Evolutionary conservation across 1,140 invertebrate species (phyloP).

Genomic region (Solenopsis fugax): DNA sequence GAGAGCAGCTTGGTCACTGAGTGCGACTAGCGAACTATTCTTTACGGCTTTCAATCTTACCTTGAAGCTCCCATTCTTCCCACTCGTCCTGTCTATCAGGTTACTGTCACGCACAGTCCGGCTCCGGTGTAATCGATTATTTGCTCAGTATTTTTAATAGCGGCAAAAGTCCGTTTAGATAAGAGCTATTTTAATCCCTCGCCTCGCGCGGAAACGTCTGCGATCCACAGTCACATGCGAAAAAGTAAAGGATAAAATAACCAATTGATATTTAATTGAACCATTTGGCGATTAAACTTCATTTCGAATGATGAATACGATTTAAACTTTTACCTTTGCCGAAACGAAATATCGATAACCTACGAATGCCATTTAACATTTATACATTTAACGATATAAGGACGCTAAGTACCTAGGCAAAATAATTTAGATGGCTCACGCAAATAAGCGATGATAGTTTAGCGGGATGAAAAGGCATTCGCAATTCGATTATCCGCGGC

Average conservation of each 20-base stretch:
- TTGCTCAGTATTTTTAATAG: conserved; percentile 45
- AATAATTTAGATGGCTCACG: conserved; percentile 47
- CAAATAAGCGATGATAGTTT: conserved; percentile 49
- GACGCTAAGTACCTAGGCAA: background rate
- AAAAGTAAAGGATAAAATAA: background rate
- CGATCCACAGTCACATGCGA: background rate
- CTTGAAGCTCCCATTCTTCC: conserved; percentile 33
- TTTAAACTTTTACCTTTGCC: background rate
- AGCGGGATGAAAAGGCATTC: conserved; percentile 54
- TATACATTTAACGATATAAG: conserved; percentile 12
- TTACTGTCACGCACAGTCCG: conserved; percentile 6
- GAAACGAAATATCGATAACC: background rate
- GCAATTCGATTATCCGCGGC: conserved; percentile 54
- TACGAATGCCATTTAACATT: background rate
- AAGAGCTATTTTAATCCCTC: background rate
- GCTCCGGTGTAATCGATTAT: conserved; percentile 20
- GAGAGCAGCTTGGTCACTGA: conserved; percentile 43
- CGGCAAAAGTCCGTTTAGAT: background rate
- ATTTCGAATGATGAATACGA: background rate
- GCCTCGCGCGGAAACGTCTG: background rate
- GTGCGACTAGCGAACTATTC: conserved; percentile 46
- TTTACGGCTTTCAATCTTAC: conserved; percentile 60
- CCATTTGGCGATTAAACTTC: background rate
- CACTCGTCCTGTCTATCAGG: conserved; percentile 17
- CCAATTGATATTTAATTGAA: background rate